phyloP scores from a whole-genome alignment of 2,888 invertebrate genomes.

The Chymomyza amoena region DNA sequence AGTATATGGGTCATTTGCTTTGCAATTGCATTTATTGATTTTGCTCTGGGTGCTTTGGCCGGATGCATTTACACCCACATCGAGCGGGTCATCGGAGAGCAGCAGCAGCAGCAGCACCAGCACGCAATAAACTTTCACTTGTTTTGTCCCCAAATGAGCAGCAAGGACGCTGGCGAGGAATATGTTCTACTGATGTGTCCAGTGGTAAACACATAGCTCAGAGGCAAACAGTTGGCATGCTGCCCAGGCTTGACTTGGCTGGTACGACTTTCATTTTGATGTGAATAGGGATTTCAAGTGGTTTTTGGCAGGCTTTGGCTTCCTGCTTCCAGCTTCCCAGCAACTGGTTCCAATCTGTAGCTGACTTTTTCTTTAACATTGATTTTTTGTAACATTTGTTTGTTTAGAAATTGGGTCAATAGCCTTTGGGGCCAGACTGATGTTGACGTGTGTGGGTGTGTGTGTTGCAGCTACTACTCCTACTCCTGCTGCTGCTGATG shows the following conservation, averaged over 20 bases:
- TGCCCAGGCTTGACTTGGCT: slow-evolving; percentile 30
- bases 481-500: slow-evolving; percentile 16
- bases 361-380: background rate
- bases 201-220: slow-evolving; percentile 61
- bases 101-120: background rate
- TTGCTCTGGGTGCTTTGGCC: slow-evolving; percentile 18
- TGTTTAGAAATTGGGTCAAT: slow-evolving; percentile 61
- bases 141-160: slow-evolving; percentile 43
- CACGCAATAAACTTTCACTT: slow-evolving; percentile 66
- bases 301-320: slow-evolving; percentile 41
- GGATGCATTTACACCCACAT: slow-evolving; percentile 9
- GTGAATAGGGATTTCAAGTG: slow-evolving; percentile 53
- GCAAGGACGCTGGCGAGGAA: slow-evolving; percentile 30
- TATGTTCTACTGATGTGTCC: slow-evolving; percentile 7
- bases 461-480: background rate
- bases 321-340: background rate
- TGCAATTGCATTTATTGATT: slow-evolving; percentile 64
- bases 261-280: slow-evolving; percentile 12
- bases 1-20: slow-evolving; percentile 57
- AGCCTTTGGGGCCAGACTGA: slow-evolving; percentile 31
- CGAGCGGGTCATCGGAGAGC: background rate
- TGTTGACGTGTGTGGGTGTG: background rate
- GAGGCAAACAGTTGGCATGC: slow-evolving; percentile 51
- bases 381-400: slow-evolving; percentile 40
- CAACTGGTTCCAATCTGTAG: background rate